phyloP scores from a whole-genome alignment of 2,888 invertebrate genomes.

The Invenusta paracnida region DNA sequence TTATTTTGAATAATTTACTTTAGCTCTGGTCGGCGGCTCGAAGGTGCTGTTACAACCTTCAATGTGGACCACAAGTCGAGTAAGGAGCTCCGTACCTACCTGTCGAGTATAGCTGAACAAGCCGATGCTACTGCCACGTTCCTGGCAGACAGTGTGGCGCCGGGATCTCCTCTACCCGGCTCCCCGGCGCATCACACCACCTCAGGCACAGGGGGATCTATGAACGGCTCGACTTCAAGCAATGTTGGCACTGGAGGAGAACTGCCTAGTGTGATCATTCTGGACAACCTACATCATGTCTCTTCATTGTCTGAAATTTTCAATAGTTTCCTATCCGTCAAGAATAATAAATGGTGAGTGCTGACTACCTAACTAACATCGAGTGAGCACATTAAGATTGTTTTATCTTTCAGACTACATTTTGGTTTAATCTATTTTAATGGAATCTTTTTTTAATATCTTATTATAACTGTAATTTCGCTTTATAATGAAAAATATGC shows the following conservation, averaged over 20 bases:
- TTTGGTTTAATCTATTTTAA: too few species aligned
- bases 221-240: slow-evolving; percentile 32
- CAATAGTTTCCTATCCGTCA: slow-evolving; percentile 73
- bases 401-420: too few species aligned
- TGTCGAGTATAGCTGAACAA: slow-evolving; percentile 85
- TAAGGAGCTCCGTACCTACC: slow-evolving; percentile 84
- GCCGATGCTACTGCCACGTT: slow-evolving; percentile 67
- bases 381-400: too few species aligned
- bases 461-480: too few species aligned
- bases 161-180: background rate
- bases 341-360: slow-evolving; percentile 68
- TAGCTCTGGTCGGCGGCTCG: slow-evolving; percentile 44
- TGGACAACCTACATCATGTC: slow-evolving; percentile 85
- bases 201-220: background rate
- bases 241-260: slow-evolving; percentile 53
- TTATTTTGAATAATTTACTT: background rate
- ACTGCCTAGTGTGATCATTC: slow-evolving; percentile 79
- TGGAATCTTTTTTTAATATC: too few species aligned
- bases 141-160: background rate
- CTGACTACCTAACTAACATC: too few species aligned
- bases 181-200: too few species aligned
- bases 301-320: slow-evolving; percentile 80
- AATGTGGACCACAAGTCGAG: slow-evolving; percentile 89
- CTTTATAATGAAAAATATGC: too few species aligned
- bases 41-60: slow-evolving; percentile 83